A percentile compares a stretch with the other conserved stretches of the same genome.
These are phyloP conservation scores for Xyliphius kryptos DNA, from an alignment of 2,113 vertebrate genomes.

Conservation along the genomic window DNA sequence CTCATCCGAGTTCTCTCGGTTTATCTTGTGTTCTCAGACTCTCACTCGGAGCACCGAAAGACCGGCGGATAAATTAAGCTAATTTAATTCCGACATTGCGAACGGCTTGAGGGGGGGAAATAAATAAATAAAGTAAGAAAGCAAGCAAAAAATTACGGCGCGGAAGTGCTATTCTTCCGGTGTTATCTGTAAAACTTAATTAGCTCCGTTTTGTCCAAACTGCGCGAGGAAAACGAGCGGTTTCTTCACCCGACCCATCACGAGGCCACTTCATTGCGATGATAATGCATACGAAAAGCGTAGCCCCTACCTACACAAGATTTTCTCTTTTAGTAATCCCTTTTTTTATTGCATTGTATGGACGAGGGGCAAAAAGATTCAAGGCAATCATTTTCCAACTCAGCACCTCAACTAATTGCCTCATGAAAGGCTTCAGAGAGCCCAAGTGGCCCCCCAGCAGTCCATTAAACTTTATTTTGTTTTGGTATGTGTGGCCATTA, in stretches of 20 bases:
- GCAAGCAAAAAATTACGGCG: conserved; percentile 1
- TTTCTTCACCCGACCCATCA: conserved; percentile 19
- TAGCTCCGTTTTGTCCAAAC: conserved; percentile 26
- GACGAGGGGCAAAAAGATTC: conserved; percentile 16
- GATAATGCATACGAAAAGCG: conserved; percentile 2
- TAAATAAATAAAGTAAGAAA: too few species aligned
- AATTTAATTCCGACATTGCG: conserved; percentile 24
- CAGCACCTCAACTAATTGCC: conserved; percentile 35
- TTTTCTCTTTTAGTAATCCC: background rate
- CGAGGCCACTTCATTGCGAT: conserved; percentile 9
- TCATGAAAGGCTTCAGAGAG: conserved; percentile 31
- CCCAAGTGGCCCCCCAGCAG: conserved; percentile 23
- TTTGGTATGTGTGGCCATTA: conserved; percentile 23
- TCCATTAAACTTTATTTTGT: conserved; percentile 36
- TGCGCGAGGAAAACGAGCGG: conserved; percentile 5
- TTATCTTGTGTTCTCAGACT: conserved; percentile 19
- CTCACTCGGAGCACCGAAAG: conserved; percentile 17
- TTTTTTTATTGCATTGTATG: background rate
- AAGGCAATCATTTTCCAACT: conserved; percentile 30
- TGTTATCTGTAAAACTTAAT: conserved; percentile 29
- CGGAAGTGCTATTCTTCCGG: conserved; percentile 2
- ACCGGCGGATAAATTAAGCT: conserved; percentile 7
- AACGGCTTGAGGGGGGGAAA: background rate
- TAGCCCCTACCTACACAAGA: background rate
- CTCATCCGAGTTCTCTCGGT: conserved; percentile 8